Evolutionary conservation across 2,797 vertebrate species (phyloP), one percentile per base, ranked within the genome.

Genomic region (Salarias fasciatus): DNA sequence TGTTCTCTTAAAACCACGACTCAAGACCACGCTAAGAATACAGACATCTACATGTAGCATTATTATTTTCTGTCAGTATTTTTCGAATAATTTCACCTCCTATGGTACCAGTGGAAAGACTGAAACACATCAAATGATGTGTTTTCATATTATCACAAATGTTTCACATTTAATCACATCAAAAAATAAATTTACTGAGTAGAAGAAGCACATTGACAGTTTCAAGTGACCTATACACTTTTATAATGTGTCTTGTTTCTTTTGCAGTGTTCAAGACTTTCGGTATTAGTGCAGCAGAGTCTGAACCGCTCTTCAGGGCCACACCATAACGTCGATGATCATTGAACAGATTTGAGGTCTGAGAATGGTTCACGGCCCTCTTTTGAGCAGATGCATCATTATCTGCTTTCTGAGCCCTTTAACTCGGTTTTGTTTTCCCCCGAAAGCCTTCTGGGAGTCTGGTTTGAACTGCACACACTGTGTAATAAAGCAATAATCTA

Each of bases 381-480:
- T 56, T 64, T n/a, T 49, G 58, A 75, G 62, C 45, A 56, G 43
- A 70, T 59, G 53, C 45, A 54, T 50, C 49, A 55, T 75, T 41
- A 67, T 66, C 54, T 42, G 9, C 24, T 24, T 24, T 24, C 18
- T 24, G 3, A 24, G 18, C 18, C 18, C 18, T 35, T n/a, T 53
- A 65, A 36, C 24, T 70, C 58, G 28, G 13, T 29, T 64, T 71
- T 59, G 7, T 14, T 43, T 65, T 66, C 18, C 41, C 63, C 40
- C 6, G 41, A 13, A 31, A n/a, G 45, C 30, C 44, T 55, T 46
- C 28, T 4, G 42, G 46, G 45, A 65, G 36, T 70, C 28, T 53
- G 10, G 18, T 51, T 14, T 50, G 33, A 50, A 36, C 47, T 47
- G 11, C 28, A 61, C 49, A 44, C 18, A 24, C 18, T 24, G 18